These are phyloP conservation scores for Setipinna tenuifilis DNA, from an alignment of 2,797 vertebrate genomes.

Conservation along the genomic window DNA sequence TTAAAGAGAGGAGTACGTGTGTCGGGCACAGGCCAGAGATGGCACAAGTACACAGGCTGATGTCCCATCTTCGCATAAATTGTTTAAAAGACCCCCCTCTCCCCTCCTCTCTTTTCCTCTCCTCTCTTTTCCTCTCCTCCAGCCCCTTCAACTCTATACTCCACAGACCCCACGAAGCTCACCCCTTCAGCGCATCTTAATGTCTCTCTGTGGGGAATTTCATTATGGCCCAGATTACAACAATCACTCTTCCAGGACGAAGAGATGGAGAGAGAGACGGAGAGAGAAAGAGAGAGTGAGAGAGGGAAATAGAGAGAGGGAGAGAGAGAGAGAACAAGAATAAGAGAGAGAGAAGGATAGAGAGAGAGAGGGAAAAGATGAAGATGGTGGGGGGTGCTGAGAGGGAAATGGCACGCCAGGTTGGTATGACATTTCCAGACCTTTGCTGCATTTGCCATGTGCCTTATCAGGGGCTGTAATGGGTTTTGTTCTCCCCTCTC, in stretches of 20 bases:
- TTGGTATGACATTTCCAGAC: constrained; percentile 18
- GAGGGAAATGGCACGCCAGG: not conserved
- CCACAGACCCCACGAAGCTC: not conserved
- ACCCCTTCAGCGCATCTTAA: constrained; percentile 36
- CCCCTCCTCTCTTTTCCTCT: not conserved
- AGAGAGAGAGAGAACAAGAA: constrained; percentile 1
- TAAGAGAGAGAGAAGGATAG: not conserved
- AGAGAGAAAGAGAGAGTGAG: not conserved
- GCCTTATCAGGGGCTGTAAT: constrained; percentile 10
- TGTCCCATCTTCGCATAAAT: constrained; percentile 39
- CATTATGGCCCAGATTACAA: constrained; percentile 53
- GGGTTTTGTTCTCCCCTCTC: not conserved
- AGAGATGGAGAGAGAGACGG: not conserved
- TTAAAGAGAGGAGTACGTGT: constrained; percentile 28
- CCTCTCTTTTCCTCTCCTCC: not conserved
- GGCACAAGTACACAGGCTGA: not conserved
- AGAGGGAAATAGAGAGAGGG: constrained; percentile 3
- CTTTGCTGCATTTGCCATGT: constrained; percentile 9
- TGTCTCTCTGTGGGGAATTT: constrained; percentile 51
- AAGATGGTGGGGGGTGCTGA: not conserved
- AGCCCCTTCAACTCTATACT: not conserved
- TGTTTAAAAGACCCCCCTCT: constrained; percentile 38
- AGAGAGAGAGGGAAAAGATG: constrained; percentile 13
- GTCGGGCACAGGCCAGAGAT: not conserved
- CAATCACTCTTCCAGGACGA: constrained; percentile 41